Conservation (phyloP, 1,140 invertebrate species). For the Trichomalopsis sarcophagae region DNA sequence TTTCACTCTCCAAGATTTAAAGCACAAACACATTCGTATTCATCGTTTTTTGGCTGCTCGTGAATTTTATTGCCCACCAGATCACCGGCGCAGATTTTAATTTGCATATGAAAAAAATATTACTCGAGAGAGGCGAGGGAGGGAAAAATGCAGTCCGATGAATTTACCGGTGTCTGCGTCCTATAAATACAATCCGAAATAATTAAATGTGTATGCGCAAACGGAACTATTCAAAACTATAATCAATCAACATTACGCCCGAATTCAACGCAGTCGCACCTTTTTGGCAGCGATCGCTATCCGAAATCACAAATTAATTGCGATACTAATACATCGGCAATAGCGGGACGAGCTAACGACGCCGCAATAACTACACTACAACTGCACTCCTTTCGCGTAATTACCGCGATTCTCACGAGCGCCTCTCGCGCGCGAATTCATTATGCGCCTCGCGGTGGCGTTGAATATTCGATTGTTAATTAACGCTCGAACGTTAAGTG, state of each 20-base stretch:
- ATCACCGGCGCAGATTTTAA: background rate
- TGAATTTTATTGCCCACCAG: background rate
- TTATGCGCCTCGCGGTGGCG: background rate
- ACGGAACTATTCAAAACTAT: too few relatives aligned
- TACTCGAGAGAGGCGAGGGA: background rate
- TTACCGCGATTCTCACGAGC: background rate
- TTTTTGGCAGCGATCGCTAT: too few relatives aligned
- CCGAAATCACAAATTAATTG: too few relatives aligned
- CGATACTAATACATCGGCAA: too few relatives aligned
- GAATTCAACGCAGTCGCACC: too few relatives aligned
- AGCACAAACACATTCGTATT: too few relatives aligned
- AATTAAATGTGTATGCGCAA: too few relatives aligned
- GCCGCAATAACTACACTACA: too few relatives aligned
- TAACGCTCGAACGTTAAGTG: background rate
- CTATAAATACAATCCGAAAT: too few relatives aligned
- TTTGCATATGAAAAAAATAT: background rate
- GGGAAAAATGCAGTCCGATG: background rate
- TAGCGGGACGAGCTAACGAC: background rate
- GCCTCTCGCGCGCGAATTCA: background rate
- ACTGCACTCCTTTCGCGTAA: background rate
- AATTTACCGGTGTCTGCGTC: too few relatives aligned
- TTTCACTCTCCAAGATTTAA: too few relatives aligned
- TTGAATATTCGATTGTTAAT: constrained; percentile 5
- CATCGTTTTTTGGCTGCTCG: background rate
- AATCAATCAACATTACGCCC: too few relatives aligned